These are phyloP conservation scores for Cephus rjabovi DNA, from an alignment of 2,888 invertebrate species.

Conservation along the genomic window DNA sequence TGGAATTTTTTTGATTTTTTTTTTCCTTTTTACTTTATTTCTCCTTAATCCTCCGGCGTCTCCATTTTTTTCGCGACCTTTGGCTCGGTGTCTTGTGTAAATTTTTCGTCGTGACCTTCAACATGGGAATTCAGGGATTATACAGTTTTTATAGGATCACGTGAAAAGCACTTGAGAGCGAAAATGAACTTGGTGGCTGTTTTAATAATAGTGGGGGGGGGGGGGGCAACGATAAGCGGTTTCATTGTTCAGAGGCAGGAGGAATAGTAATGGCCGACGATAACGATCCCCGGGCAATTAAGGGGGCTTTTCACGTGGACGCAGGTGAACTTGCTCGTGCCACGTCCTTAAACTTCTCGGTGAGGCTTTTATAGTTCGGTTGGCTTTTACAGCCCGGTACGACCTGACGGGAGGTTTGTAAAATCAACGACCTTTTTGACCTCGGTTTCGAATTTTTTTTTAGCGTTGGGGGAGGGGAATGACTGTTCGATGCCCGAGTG, in stretches of 20 bases:
- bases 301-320: background rate
- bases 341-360: background rate
- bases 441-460: background rate
- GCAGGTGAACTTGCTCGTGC: background rate
- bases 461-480: background rate
- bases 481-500: background rate
- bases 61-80: background rate
- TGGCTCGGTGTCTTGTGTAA: background rate
- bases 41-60: background rate
- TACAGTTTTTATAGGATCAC: background rate
- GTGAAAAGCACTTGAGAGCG: background rate
- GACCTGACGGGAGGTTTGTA: background rate
- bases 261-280: background rate
- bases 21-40: background rate
- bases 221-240: background rate
- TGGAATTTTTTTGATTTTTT: background rate
- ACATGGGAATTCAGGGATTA: background rate
- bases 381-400: background rate
- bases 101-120: background rate
- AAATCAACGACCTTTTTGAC: background rate
- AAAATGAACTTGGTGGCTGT: background rate
- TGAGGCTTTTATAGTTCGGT: background rate
- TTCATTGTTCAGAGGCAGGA: background rate
- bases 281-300: background rate
- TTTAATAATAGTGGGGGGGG: background rate